A percentile compares a stretch with the other conserved stretches of the same genome.
These are phyloP conservation scores for Ptychoptera contaminata DNA, from an alignment of 2,888 invertebrate genomes.

Conservation along the genomic window DNA sequence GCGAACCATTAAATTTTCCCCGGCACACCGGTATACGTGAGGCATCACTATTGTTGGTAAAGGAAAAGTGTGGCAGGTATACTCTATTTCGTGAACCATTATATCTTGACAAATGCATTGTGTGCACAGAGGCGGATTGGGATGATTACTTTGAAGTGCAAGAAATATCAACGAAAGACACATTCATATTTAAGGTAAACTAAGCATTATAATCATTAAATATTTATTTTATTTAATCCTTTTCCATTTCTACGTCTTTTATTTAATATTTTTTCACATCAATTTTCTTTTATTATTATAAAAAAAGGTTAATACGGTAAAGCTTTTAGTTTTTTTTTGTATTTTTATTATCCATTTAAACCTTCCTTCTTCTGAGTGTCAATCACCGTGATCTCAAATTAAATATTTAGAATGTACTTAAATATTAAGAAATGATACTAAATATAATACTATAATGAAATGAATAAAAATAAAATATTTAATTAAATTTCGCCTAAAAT, in stretches of 20 bases:
- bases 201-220: not conserved
- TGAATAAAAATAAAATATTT: too few species aligned
- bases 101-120: conserved; percentile 79
- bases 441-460: too few species aligned
- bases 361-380: too few species aligned
- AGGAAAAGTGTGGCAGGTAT: conserved; percentile 81
- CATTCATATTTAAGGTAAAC: conserved; percentile 81
- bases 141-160: conserved; percentile 93
- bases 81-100: conserved; percentile 78
- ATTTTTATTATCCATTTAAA: too few species aligned
- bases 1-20: conserved; percentile 50
- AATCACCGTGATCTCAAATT: too few species aligned
- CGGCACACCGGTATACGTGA: conserved; percentile 65
- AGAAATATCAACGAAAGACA: conserved; percentile 82
- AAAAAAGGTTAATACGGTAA: not conserved
- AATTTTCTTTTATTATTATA: not conserved
- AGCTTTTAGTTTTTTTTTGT: not conserved
- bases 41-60: conserved; percentile 71
- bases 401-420: too few species aligned
- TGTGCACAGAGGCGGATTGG: conserved; percentile 72
- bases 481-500: too few species aligned
- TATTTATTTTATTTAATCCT: not conserved
- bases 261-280: not conserved
- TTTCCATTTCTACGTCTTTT: not conserved
- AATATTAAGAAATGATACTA: too few species aligned